phyloP scores from a whole-genome alignment of 2,797 vertebrate species.

The Meda fulgida region DNA sequence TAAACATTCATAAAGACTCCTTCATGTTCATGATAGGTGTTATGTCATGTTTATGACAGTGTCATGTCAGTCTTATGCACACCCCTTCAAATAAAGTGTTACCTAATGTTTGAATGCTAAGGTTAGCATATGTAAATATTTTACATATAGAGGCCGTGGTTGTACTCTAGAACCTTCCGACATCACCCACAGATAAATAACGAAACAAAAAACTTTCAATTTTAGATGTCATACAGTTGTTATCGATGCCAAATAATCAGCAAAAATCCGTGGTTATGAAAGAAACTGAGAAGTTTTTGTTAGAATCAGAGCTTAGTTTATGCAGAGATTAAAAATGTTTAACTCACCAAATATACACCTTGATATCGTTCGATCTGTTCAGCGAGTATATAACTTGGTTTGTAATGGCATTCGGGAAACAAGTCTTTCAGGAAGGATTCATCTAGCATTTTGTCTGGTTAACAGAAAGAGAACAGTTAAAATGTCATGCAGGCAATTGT shows the following conservation, averaged over 20 bases:
- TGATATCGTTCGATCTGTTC: conserved; percentile 37
- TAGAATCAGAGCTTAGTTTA: background rate
- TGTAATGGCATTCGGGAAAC: conserved; percentile 50
- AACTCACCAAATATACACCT: conserved; percentile 50
- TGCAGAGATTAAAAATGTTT: background rate
- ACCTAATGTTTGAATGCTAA: too few species aligned
- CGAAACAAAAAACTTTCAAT: too few species aligned
- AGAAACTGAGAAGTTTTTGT: background rate
- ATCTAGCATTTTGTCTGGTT: conserved; percentile 39
- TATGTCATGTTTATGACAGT: too few species aligned
- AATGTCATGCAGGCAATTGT: background rate
- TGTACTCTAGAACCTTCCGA: background rate
- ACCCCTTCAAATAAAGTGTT: too few species aligned
- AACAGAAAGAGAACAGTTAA: background rate
- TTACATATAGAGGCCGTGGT: background rate
- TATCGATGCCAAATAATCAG: background rate
- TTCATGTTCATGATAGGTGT: too few species aligned
- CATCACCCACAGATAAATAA: background rate
- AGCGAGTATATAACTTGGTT: conserved; percentile 25
- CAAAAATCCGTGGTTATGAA: background rate
- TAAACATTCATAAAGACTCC: too few species aligned
- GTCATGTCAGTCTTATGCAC: too few species aligned
- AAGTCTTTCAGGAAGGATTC: conserved; percentile 11
- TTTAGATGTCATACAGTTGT: background rate
- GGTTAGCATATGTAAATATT: background rate